Conservation (phyloP, 2,797 vertebrate genomes). For the Hylomyscus alleni region DNA sequence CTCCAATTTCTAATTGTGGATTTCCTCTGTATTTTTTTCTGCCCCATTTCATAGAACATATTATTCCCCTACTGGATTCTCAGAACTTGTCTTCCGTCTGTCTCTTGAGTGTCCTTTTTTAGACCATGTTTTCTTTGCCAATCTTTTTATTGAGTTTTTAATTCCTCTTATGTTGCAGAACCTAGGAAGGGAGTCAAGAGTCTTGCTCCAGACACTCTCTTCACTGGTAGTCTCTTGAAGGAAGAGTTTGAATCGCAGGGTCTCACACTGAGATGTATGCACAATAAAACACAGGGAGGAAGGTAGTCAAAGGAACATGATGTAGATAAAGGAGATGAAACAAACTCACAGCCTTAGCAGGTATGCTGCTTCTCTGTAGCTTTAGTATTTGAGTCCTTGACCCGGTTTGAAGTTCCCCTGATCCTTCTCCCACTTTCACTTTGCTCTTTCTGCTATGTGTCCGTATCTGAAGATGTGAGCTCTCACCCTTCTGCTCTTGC, state of each 20-base stretch:
- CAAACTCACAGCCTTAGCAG: neutral
- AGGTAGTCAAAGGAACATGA: neutral
- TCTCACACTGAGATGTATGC: neutral
- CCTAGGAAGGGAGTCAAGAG: neutral
- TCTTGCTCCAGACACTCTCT: neutral
- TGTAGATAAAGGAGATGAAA: neutral
- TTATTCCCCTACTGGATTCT: constrained; percentile 17
- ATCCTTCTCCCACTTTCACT: too few relatives aligned
- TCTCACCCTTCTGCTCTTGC: neutral
- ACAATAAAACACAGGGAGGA: neutral
- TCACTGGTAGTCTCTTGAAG: neutral
- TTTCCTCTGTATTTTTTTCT: constrained; percentile 9
- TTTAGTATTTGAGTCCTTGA: neutral
- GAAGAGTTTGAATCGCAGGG: neutral
- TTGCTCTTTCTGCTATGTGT: neutral
- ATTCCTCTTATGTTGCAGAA: neutral
- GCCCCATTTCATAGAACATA: neutral
- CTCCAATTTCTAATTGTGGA: neutral
- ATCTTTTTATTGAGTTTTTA: neutral
- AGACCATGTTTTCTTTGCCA: neutral
- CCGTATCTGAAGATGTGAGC: neutral
- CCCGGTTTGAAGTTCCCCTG: neutral
- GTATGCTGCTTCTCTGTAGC: neutral
- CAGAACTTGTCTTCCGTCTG: neutral
- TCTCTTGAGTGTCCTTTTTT: neutral